Base-by-base conservation (phyloP, 2,797 vertebrate species). In the Tenualosa thibaudeaui region DNA sequence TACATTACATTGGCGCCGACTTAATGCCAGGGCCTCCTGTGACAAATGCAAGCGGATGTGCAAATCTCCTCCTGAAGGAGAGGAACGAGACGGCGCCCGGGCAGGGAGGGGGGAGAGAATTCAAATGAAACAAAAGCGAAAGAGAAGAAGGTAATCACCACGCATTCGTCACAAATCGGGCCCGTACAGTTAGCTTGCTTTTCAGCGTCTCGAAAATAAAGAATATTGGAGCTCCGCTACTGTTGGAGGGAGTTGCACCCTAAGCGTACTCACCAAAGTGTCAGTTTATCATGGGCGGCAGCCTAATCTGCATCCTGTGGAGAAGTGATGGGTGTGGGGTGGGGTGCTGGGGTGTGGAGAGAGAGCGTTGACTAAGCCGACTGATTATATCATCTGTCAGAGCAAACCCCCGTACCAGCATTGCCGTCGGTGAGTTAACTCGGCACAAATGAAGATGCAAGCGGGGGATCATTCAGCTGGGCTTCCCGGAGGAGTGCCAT, bases 191-290 rank as follows among this genome's bases (percentile, higher is more conserved):
- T 62, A 81, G 86, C 91, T 90, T 12, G 50, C 88, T 91, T 91
- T 90, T 90, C 89, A 92, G 56, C 89, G 89, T 89, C 89, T 92
- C 26, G 83, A 89, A 93, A 92, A 95, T 82, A 89, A 89, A 92
- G 90, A 85, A 89, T 75, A 87, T 87, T 85, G 31, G 10, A 85
- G 19, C 87, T 65, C 60, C 43, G 3, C 71, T 43, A 56, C 83
- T 56, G 43, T 50, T 53, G 86, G 86, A 82, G 51, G 26, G 75
- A 84, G 83, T 86, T 82, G 82, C 82, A 82, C 62, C 56, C 68
- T 46, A 40, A 78, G 71, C 37, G 19, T 51, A 71, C 71, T 81
- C 40, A 13, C 43, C 49, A 82, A 13, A 83, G 86, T 83, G 86
- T 85, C 88, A 90, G 86, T 92, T 90, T 88, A 91, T 93, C 86